Evolutionary conservation across 2,888 invertebrate genomes (phyloP), one percentile per base, ranked within the genome.

Genomic region (Cryptophagus acutangulus): DNA sequence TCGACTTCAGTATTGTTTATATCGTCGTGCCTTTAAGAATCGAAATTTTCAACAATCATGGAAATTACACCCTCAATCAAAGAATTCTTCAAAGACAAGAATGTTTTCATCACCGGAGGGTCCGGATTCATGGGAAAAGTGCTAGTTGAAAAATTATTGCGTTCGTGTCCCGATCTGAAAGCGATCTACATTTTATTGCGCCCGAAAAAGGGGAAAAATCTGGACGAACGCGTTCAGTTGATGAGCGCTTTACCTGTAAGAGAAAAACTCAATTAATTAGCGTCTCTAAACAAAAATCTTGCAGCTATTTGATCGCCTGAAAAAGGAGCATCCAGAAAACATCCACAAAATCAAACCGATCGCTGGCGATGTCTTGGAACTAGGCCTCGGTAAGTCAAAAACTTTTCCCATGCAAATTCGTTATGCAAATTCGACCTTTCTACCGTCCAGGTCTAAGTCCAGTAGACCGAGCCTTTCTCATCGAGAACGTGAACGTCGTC

Each of bases 81-180:
- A 0, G 77, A 81, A 20, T 86, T 79, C 62, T 89, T 77, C 59
- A 72, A 73, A 17, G 82, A 79, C 16, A 80, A 81, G 51, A 79
- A 77, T 17, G 71, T 92, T 14, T 82, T 93, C 37, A 75, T 93
- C 6, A 92, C 91, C 0, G 92, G 93, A 2, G 87, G 79, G 1
- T 85, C 87, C 17, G 93, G 93, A 1, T 94, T 93, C 61, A 76
- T 94, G 67, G 94, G 94, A 0, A 94, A 94, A 71, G 85, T 87
- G 0, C 66, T 94, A 14, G 74, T 93, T 3, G 93, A 94, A 68
- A 95, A 94, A 66, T 69, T 95, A 2, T 66, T 94, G 8, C 78
- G 91, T 51, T 86, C 87, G 3, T 90, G 91, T 60, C 76, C 87
- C 0, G 79, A 78, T 0, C 56, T 94, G 8, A 74, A 77, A 33